Evolutionary conservation across 2,797 vertebrate genomes (phyloP), one percentile per base, ranked within the genome.

Genomic region (Hippopotamyrus pictus): DNA sequence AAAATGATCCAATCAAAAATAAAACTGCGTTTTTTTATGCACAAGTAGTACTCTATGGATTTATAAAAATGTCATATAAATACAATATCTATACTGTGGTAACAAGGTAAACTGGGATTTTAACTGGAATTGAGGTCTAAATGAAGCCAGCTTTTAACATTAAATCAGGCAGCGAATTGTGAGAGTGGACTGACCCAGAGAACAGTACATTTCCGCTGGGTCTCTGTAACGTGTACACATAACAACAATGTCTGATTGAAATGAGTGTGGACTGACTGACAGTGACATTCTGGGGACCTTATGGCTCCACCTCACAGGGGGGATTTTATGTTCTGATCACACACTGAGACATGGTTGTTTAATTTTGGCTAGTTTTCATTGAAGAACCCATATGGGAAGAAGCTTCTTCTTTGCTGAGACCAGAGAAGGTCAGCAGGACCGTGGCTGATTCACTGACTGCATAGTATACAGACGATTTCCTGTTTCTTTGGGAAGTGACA

Each of bases 111-210:
- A 86, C 59, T 37, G 44, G 53, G 50, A 89, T 86, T 69, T 73
- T 50, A 14, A 89, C 57, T 69, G 33, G 65, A 76, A 87, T 84
- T 33, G 37, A 57, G 59, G 37, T 50, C 50, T 88, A 82, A 89
- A 54, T n/a, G 22, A 86, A 22, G 62, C 76, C 22, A 33, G 69
- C 62, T 87, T 88, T 88, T 90, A 88, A 62, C 53, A 22, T 82
- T 83, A 59, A 90, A 90, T 62, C 86, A 83, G 50, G 73, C 53
- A 86, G 37, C 8, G 59, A 88, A 88, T 11, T 5, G 57, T 53
- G 37, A n/a, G 22, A 37, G 46, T 46, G 69, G 65, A 7, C 37
- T 59, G 25, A 29, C 37, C 57, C 37, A 50, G n/a, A 62, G 22
- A 88, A n/a, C n/a, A n/a, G 12, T 29, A n/a, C 2, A 29, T 44